Percentiles rank a stretch among this genome's conserved stretches.
Evolutionary conservation across 2,113 vertebrate species (phyloP).

Genomic region (Syngnathus scovelli): DNA sequence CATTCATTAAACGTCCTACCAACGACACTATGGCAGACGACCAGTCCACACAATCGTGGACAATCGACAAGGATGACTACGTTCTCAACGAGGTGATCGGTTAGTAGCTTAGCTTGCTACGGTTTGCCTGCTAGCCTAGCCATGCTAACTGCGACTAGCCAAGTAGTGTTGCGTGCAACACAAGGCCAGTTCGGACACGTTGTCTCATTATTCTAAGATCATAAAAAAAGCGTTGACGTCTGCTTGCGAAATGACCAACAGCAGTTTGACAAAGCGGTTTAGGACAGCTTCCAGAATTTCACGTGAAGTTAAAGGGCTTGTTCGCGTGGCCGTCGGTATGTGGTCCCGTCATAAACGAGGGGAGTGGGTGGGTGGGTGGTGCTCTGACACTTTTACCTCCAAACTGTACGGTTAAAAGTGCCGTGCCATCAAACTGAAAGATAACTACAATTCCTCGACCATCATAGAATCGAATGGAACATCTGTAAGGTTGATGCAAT

Average conservation of each 20-base stretch:
- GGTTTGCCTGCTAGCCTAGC: constrained; percentile 43
- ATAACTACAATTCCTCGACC: not conserved
- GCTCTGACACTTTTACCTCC: constrained; percentile 25
- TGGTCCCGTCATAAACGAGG: constrained; percentile 13
- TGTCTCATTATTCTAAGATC: not conserved
- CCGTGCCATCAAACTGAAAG: not conserved
- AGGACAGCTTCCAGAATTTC: not conserved
- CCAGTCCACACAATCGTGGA: constrained; percentile 82
- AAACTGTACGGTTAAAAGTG: constrained; percentile 1
- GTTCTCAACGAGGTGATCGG: constrained; percentile 94
- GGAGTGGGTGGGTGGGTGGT: constrained; percentile 35
- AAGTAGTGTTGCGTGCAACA: constrained; percentile 21
- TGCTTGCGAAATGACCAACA: not conserved
- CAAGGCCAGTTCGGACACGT: constrained; percentile 17
- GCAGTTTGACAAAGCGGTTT: constrained; percentile 5
- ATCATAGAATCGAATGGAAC: not conserved
- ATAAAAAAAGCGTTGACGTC: constrained; percentile 4
- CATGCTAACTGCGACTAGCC: constrained; percentile 33
- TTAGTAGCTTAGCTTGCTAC: constrained; percentile 72
- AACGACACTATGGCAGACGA: constrained; percentile 83
- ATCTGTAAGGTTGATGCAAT: not conserved
- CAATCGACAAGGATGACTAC: constrained; percentile 90
- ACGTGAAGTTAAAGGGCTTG: constrained; percentile 33
- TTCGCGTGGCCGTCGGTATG: constrained; percentile 24
- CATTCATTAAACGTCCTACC: constrained; percentile 16